phyloP scores from a whole-genome alignment of 2,113 vertebrate genomes.

The Atlantisia rogersi region DNA sequence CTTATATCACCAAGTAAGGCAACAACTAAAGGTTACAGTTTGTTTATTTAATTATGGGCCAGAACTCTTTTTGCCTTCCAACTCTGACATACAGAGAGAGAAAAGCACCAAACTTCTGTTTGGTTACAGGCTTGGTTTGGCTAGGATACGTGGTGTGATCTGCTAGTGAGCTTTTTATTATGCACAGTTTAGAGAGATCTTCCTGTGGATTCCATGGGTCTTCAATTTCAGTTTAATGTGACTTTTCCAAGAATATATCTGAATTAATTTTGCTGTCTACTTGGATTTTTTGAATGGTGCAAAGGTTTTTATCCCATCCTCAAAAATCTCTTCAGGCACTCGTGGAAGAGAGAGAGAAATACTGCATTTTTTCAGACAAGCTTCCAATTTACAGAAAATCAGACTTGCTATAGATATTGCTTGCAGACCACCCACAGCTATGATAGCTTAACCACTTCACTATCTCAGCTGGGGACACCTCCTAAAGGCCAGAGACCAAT shows the following conservation, averaged over 20 bases:
- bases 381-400: neutral
- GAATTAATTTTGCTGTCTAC: neutral
- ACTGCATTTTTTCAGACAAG: neutral
- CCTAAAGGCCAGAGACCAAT: accelerated
- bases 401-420: neutral
- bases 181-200: neutral
- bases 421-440: neutral
- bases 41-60: neutral
- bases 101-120: neutral
- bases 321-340: neutral
- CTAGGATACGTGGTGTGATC: neutral
- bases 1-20: neutral
- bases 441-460: neutral
- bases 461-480: neutral
- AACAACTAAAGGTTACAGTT: neutral
- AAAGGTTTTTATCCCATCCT: neutral
- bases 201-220: neutral
- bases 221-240: neutral
- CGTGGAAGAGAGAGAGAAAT: neutral
- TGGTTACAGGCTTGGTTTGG: neutral
- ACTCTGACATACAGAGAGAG: neutral
- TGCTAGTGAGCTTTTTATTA: neutral
- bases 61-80: neutral
- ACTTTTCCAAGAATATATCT: neutral
- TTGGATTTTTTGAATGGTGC: neutral